These are phyloP conservation scores for Seira sanloemensis DNA, from an alignment of 2,888 invertebrate genomes.

Conservation along the genomic window DNA sequence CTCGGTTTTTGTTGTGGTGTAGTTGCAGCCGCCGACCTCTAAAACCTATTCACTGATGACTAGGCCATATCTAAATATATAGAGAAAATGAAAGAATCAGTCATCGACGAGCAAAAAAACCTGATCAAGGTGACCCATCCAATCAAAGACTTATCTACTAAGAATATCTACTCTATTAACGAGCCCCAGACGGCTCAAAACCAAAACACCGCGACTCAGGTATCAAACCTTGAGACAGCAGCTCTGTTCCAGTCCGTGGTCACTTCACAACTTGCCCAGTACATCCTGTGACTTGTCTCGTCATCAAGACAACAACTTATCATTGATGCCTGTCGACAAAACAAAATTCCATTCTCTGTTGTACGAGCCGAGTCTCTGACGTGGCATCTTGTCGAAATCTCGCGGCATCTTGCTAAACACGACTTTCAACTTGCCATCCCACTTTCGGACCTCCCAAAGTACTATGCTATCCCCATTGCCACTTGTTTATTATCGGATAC, in stretches of 20 bases:
- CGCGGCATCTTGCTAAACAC: not conserved
- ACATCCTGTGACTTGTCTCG: not conserved
- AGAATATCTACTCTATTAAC: too few species aligned
- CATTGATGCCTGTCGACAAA: conserved; percentile 11
- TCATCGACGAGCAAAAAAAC: too few species aligned
- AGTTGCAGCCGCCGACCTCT: too few species aligned
- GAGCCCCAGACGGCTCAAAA: too few species aligned
- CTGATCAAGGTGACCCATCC: too few species aligned
- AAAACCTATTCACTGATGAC: too few species aligned
- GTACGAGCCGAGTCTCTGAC: not conserved
- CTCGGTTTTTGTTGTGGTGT: too few species aligned
- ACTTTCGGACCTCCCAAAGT: not conserved
- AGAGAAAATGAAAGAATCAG: too few species aligned
- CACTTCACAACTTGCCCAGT: not conserved
- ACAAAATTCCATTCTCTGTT: conserved; percentile 7
- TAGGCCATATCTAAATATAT: too few species aligned
- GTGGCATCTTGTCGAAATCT: not conserved
- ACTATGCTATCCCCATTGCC: conserved; percentile 19
- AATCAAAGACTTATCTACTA: too few species aligned
- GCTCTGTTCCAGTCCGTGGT: not conserved
- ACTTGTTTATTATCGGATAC: not conserved
- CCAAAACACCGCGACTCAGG: not conserved
- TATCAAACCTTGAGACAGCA: not conserved
- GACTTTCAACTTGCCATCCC: conserved; percentile 18
- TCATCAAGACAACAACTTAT: not conserved